Evolutionary conservation across 2,113 vertebrate genomes (phyloP), one percentile per base, ranked within the genome.

Genomic region (Oncorhynchus nerka): DNA sequence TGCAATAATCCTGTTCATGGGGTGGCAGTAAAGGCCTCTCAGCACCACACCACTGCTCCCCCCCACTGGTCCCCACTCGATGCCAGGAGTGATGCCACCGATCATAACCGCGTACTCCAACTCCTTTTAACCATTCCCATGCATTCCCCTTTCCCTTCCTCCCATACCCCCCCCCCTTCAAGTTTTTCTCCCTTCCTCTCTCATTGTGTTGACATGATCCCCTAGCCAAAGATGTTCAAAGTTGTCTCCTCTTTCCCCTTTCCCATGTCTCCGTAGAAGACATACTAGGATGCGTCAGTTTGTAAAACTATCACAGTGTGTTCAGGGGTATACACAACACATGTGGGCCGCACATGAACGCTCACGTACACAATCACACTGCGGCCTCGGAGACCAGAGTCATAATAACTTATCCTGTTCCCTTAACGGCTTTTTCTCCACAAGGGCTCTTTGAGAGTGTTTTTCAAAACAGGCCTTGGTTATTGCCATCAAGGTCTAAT

Each of bases 401-500:
- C 79, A 82, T 84, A 88, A 89, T 82, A 85, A 76, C 79, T 80
- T 78, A 73, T 87, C 85, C 66, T 74, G 66, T 76, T 71, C 73
- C 61, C 67, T 74, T 79, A 79, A 78, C 49, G 79, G 75, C 39
- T 39, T 20, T 79, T 45, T 11, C 39, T 45, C 39, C 73, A 45
- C 85, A 80, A 78, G 65, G 51, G 61, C 70, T 61, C 76, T 84
- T 88, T 85, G 70, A 85, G 82, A 74, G 83, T 85, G 84, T 89
- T 89, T 45, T 90, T 85, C 77, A 87, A 70, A 92, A 88, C 83
- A 84, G 78, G 75, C 79, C 51, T 19, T 19, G 51, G 26, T 84
- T 80, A 89, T 90, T 91, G 85, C 87, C 86, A 84, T 85, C 49
- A 76, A 82, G 75, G 75, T 69, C n/a, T 92, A 91, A 93, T 93